Conservation (phyloP, 2,797 vertebrate species). For the Pangasius sanitwongsei region DNA sequence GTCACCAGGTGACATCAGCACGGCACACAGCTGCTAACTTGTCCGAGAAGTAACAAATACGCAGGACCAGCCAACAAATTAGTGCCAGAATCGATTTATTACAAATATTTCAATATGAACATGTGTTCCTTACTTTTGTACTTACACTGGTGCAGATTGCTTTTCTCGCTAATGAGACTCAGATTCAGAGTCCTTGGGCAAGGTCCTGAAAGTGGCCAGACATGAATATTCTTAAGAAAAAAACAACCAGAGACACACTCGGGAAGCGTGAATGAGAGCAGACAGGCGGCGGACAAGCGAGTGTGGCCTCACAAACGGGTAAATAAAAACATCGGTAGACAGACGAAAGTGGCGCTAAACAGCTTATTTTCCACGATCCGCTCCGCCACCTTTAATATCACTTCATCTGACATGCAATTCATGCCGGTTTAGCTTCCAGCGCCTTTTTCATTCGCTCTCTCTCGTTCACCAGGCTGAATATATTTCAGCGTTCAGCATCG, state of each 20-base stretch:
- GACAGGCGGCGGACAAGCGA: constrained; percentile 30
- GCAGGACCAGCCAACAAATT: background rate
- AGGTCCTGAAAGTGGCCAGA: background rate
- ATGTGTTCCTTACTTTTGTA: background rate
- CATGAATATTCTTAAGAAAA: background rate
- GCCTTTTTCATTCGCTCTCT: background rate
- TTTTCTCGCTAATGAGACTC: constrained; percentile 1
- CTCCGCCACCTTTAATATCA: constrained; percentile 41
- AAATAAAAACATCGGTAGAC: constrained; percentile 40
- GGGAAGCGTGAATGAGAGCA: constrained; percentile 18
- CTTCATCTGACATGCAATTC: constrained; percentile 39
- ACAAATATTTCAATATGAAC: background rate
- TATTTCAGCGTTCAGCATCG: background rate
- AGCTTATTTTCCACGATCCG: constrained; percentile 29
- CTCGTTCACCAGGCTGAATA: background rate
- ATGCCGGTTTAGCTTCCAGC: constrained; percentile 14
- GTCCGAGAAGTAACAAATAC: background rate
- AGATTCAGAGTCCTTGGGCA: constrained; percentile 17
- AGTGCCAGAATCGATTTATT: too few relatives aligned
- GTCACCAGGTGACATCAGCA: background rate
- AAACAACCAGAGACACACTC: background rate
- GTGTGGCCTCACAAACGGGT: background rate
- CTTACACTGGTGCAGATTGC: background rate
- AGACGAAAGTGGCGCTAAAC: constrained; percentile 33
- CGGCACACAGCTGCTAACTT: background rate